Evolutionary conservation across 1,140 invertebrate genomes (phyloP), one percentile per base, ranked within the genome.

Genomic region (Bombus cullumanus): DNA sequence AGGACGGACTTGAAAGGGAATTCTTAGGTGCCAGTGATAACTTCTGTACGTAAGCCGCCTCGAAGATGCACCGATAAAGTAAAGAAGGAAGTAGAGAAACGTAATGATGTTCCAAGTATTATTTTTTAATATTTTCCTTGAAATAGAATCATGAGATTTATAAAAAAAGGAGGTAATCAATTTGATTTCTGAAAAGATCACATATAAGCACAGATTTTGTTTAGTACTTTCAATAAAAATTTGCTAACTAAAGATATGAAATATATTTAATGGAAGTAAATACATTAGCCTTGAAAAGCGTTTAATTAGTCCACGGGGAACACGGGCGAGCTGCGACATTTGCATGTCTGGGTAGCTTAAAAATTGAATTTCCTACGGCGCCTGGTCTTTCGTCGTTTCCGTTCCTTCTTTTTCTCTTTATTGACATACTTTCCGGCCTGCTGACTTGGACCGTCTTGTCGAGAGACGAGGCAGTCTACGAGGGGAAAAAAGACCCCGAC

Each of bases 371-470:
- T 80, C 37, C 66, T 62, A 72, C 47, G 18, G 28, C 43, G 73
- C 9, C 41, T n/a, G 43, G 34, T 59, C 53, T 66, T 43, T 71
- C 75, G 69, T 31, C 18, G 39, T 39, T 77, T 72, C 62, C 39
- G 25, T 22, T 64, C 13, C 3, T n/a, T 31, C 31, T 69, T 59
- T 68, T 86, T 47, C 28, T 39, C 25, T 79, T 64, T 37, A 41
- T 89, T 81, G 88, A 73, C 81, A 87, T 78, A 85, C 39, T 87
- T 90, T 87, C 73, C 81, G 43, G 41, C 25, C 59, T 73, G 53
- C 66, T 73, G 80, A 66, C 77, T 78, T 25, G 59, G 4, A 53
- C 64, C 66, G 66, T 85, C 73, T 89, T 81, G 68, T 62, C 57
- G 34, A n/a, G n/a, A 41, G 37, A 57, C 28, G 37, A 37, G 13